A percentile compares a stretch with the other conserved stretches of the same genome.
These are phyloP conservation scores for Caretta caretta DNA, from an alignment of 2,113 vertebrate species.

Conservation along the genomic window DNA sequence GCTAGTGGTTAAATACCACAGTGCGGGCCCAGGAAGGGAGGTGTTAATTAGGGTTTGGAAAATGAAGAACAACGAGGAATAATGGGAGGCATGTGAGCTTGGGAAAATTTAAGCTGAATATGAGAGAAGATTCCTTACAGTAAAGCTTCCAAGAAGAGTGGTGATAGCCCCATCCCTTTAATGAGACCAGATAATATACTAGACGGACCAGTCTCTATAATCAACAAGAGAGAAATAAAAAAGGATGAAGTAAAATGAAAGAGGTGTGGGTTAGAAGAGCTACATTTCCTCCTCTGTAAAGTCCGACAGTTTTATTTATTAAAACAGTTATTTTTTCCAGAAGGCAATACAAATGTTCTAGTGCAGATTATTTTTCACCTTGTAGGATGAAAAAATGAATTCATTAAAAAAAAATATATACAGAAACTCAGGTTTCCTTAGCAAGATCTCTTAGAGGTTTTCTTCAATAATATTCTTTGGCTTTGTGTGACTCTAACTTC, in stretches of 20 bases:
- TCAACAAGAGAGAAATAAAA: not conserved
- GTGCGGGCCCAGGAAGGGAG: fast-evolving
- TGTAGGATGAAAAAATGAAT: not conserved
- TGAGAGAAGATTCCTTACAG: not conserved
- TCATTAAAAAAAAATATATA: not conserved
- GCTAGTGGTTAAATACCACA: not conserved
- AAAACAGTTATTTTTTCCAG: not conserved
- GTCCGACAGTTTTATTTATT: not conserved
- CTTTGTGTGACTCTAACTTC: not conserved
- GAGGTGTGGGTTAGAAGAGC: not conserved
- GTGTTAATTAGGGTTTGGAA: fast-evolving
- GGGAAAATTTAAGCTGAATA: not conserved
- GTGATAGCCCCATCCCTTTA: not conserved
- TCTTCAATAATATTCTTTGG: not conserved
- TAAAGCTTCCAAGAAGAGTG: fast-evolving
- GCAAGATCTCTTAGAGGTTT: not conserved
- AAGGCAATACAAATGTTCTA: not conserved
- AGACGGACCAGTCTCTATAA: not conserved
- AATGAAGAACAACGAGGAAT: not conserved
- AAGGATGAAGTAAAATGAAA: not conserved
- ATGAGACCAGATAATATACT: not conserved
- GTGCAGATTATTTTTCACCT: not conserved
- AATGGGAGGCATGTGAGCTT: fast-evolving
- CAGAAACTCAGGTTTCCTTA: not conserved
- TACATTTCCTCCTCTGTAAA: not conserved